A percentile compares a stretch with the other conserved stretches of the same genome.
phyloP scores from a whole-genome alignment of 2,888 invertebrate species.

The Altica lythri region DNA sequence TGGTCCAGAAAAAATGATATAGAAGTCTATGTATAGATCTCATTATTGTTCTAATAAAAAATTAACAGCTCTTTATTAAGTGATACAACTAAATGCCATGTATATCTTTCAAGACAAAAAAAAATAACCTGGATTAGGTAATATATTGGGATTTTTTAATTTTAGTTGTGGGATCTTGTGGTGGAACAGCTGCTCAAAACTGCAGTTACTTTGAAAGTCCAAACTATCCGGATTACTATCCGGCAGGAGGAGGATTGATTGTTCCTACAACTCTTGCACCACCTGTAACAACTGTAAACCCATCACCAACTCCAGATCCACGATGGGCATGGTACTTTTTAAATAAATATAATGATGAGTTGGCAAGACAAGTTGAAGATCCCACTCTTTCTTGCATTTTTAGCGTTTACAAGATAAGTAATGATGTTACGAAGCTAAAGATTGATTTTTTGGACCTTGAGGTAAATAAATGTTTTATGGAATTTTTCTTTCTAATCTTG shows the following conservation, averaged over 20 bases:
- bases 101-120: background rate
- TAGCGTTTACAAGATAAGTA: constrained; percentile 65
- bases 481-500: too few species aligned
- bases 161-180: constrained; percentile 70
- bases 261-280: constrained; percentile 41
- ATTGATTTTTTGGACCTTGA: constrained; percentile 73
- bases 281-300: constrained; percentile 34
- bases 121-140: background rate
- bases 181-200: constrained; percentile 64
- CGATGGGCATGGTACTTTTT: constrained; percentile 33
- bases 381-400: constrained; percentile 66
- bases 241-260: constrained; percentile 44
- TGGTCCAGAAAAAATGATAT: too few species aligned
- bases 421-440: constrained; percentile 68
- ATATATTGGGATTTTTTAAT: constrained; percentile 9
- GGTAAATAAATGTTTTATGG: too few species aligned
- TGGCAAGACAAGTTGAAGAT: constrained; percentile 51
- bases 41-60: too few species aligned
- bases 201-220: constrained; percentile 76
- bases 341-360: constrained; percentile 8
- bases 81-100: background rate
- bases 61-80: too few species aligned
- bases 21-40: too few species aligned
- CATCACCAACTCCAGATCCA: constrained; percentile 48
- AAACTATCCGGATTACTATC: constrained; percentile 64